A percentile compares a stretch with the other conserved stretches of the same genome.
Evolutionary conservation across 92 coral and sea anemone species (phyloP).

Genomic region (Epizoanthus illoricatus): DNA sequence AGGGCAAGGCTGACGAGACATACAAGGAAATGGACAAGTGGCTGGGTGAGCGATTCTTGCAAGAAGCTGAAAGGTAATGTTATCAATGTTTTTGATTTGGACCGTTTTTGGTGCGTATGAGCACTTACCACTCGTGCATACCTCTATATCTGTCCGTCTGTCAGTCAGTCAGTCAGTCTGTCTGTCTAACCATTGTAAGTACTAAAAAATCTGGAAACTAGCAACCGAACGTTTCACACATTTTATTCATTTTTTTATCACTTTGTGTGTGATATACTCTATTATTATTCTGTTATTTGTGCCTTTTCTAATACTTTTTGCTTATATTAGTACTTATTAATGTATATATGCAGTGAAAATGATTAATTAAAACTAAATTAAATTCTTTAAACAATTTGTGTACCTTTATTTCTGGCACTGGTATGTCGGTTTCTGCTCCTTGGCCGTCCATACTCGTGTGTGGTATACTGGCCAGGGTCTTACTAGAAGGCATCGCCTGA

Average conservation of each 20-base stretch:
- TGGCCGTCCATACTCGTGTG: constrained; percentile 44
- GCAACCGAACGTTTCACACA: too few species aligned
- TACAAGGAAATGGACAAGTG: constrained; percentile 96
- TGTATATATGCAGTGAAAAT: not conserved
- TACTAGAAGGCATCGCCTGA: constrained; percentile 85
- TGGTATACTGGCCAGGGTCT: constrained; percentile 55
- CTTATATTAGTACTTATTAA: too few species aligned
- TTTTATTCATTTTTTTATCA: too few species aligned
- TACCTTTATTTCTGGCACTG: constrained; percentile 73
- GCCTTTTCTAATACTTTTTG: too few species aligned
- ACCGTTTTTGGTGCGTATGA: not conserved
- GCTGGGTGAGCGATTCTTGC: constrained; percentile 90
- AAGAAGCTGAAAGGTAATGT: constrained; percentile 86
- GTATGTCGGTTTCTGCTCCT: constrained; percentile 43
- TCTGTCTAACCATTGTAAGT: too few species aligned
- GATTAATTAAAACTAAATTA: not conserved
- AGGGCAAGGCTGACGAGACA: constrained; percentile 77
- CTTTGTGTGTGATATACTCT: too few species aligned
- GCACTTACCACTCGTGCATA: not conserved
- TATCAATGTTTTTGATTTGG: not conserved
- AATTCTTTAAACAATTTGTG: too few species aligned
- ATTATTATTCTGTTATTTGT: too few species aligned
- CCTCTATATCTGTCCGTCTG: too few species aligned
- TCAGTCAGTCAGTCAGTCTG: too few species aligned
- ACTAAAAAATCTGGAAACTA: too few species aligned